Evolutionary conservation across 2,888 invertebrate genomes (phyloP).

Genomic region (Noctua pronuba): DNA sequence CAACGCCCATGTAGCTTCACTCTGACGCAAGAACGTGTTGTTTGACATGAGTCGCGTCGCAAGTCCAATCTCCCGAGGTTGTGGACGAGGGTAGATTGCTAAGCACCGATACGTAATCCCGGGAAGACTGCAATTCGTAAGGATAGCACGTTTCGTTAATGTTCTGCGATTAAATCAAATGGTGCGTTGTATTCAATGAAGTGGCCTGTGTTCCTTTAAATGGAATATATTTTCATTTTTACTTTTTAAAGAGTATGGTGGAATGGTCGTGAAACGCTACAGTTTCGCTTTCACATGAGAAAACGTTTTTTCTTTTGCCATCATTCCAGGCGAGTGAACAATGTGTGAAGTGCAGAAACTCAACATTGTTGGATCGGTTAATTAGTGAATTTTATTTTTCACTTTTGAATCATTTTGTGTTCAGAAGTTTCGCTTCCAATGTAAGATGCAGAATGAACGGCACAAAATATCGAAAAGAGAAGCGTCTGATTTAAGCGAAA

Average conservation of each 20-base stretch:
- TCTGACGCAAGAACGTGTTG: not conserved
- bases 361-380: not conserved
- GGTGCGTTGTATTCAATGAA: conserved; percentile 13
- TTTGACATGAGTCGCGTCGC: not conserved
- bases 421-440: not conserved
- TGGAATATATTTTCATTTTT: not conserved
- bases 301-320: not conserved
- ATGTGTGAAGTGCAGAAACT: not conserved
- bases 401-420: not conserved
- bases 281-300: not conserved
- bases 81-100: not conserved
- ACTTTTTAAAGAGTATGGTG: not conserved
- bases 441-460: not conserved
- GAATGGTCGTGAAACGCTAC: not conserved
- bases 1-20: not conserved
- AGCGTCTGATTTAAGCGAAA: not conserved
- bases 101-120: conserved; percentile 1
- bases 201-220: not conserved
- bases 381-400: not conserved
- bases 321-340: not conserved
- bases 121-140: conserved; percentile 21
- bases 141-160: conserved; percentile 36
- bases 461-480: not conserved
- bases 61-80: not conserved
- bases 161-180: conserved; percentile 26